These are phyloP conservation scores for Drosophila neoperkinsi DNA, from an alignment of 2,888 invertebrate species.

Conservation along the genomic window DNA sequence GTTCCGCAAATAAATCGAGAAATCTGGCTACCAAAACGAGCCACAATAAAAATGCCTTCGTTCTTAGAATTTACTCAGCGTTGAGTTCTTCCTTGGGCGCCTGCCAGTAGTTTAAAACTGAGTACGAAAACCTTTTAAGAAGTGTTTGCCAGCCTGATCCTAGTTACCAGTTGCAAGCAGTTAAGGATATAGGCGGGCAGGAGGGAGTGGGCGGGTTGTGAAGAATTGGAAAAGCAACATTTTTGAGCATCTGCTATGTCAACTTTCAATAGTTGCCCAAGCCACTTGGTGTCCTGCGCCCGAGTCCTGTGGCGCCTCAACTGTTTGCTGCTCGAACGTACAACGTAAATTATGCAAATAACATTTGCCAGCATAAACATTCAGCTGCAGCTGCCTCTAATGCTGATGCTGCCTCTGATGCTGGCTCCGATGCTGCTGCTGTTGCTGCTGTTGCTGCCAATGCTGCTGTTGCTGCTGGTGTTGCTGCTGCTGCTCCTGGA, in stretches of 20 bases:
- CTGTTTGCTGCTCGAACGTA: conserved; percentile 49
- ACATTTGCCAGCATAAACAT: conserved; percentile 79
- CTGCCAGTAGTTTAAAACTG: conserved; percentile 16
- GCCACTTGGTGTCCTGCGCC: conserved; percentile 38
- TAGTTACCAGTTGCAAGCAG: conserved; percentile 12
- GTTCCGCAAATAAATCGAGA: background rate
- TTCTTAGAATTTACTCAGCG: conserved; percentile 10
- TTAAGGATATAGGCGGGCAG: background rate
- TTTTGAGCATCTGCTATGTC: conserved; percentile 48
- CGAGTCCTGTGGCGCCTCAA: background rate
- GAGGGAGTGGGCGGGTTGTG: background rate
- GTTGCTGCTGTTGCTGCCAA: background rate
- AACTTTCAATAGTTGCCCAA: conserved; percentile 46
- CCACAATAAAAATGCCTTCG: conserved; percentile 8
- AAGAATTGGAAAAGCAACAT: background rate
- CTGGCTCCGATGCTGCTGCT: background rate
- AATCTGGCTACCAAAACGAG: background rate
- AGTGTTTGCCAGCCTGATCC: conserved; percentile 39
- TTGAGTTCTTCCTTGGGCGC: conserved; percentile 2
- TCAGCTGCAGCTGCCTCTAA: conserved; percentile 29
- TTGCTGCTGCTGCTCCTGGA: conserved; percentile 9
- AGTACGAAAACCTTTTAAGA: conserved; percentile 38
- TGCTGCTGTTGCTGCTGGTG: background rate
- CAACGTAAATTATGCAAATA: conserved; percentile 80
- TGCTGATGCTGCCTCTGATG: conserved; percentile 10